Evolutionary conservation across 2,797 vertebrate species (phyloP).

Genomic region (Bradypus variegatus): DNA sequence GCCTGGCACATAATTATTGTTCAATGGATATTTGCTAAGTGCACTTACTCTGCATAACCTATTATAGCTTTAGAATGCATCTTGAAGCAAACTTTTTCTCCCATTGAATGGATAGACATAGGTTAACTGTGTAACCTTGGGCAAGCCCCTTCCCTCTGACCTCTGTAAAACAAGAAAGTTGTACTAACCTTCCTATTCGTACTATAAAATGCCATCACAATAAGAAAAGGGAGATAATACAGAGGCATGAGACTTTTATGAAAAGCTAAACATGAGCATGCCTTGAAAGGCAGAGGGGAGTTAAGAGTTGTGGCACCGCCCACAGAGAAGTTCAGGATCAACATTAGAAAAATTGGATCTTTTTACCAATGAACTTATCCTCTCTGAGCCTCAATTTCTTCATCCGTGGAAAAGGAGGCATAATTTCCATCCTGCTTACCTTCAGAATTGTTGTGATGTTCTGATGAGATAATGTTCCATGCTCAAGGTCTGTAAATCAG

Average conservation of each 20-base stretch:
- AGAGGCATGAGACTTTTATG: neutral
- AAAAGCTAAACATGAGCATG: neutral
- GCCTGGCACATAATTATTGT: neutral
- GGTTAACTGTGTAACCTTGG: neutral
- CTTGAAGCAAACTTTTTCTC: neutral
- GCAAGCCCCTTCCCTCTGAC: neutral
- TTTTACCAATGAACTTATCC: neutral
- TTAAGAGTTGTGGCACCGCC: neutral
- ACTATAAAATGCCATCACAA: neutral
- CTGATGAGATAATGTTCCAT: neutral
- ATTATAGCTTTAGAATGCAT: neutral
- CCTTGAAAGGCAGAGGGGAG: neutral
- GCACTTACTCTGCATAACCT: neutral
- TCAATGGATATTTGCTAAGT: neutral
- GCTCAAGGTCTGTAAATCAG: neutral
- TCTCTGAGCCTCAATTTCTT: neutral
- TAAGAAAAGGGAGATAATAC: neutral
- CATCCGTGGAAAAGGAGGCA: neutral
- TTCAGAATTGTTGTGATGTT: neutral
- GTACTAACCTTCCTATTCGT: neutral
- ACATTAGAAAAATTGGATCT: neutral
- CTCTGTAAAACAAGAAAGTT: neutral
- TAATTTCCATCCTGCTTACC: neutral
- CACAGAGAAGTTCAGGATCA: too few relatives aligned
- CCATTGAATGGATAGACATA: neutral